Conservation (phyloP, 1,140 invertebrate genomes). For the Bombus breviceps region DNA sequence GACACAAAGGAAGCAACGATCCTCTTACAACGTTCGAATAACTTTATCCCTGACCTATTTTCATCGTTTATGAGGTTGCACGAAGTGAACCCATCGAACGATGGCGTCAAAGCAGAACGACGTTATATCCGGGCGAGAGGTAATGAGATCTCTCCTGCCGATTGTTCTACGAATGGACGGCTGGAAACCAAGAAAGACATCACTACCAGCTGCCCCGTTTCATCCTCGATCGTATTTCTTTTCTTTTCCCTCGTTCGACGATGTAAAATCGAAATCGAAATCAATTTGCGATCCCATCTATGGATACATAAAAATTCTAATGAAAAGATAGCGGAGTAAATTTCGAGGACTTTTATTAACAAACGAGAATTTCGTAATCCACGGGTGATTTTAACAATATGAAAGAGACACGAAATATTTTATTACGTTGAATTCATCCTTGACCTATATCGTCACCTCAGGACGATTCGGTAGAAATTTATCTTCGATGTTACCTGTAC, state of each 20-base stretch:
- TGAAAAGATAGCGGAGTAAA: no score
- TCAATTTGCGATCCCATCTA: not conserved
- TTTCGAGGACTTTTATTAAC: not conserved
- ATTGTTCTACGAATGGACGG: slow-evolving; percentile 49
- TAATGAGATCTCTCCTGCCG: slow-evolving; percentile 52
- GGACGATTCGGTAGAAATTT: slow-evolving; percentile 6
- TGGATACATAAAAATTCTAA: no score
- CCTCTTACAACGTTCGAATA: slow-evolving; percentile 35
- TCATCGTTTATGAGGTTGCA: slow-evolving; percentile 53
- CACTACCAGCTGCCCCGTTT: slow-evolving; percentile 2
- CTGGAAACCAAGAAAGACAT: not conserved
- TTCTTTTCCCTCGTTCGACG: not conserved
- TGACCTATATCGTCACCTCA: not conserved
- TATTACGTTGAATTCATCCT: not conserved
- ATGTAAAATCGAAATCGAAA: not conserved
- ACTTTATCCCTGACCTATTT: slow-evolving; percentile 63
- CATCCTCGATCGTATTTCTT: slow-evolving; percentile 10
- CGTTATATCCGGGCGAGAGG: slow-evolving; percentile 52
- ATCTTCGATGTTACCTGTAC: slow-evolving; percentile 3
- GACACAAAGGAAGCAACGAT: slow-evolving; percentile 35
- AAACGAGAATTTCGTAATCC: not conserved
- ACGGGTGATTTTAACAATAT: not conserved
- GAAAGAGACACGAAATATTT: not conserved
- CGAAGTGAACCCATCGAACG: slow-evolving; percentile 56
- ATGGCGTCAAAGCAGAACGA: slow-evolving; percentile 62